Percentiles rank a stretch among this genome's conserved stretches.
Evolutionary conservation across 2,797 vertebrate genomes (phyloP).

Genomic region (Todus mexicanus): DNA sequence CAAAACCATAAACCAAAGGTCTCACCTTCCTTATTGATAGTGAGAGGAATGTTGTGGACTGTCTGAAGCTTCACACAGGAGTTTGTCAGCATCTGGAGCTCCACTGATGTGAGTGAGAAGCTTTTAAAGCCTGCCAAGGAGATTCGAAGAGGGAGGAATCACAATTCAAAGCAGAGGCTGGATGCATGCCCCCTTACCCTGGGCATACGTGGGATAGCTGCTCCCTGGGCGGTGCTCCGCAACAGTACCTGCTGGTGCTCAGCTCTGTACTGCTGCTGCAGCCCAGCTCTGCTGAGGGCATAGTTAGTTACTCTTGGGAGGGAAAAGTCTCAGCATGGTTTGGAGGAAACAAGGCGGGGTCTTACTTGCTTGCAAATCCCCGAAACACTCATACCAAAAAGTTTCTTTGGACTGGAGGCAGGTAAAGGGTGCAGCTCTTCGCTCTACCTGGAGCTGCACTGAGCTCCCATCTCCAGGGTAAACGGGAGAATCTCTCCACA

Average conservation of each 20-base stretch:
- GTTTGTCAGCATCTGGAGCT: constrained; percentile 96
- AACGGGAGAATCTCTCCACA: neutral
- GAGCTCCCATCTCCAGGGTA: neutral
- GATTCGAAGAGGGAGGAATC: neutral
- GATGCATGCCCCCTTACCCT: neutral
- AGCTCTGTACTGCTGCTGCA: neutral
- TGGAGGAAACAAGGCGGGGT: neutral
- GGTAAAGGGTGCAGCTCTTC: neutral
- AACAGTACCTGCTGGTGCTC: accelerated
- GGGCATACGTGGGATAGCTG: neutral
- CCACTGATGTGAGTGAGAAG: constrained; percentile 90
- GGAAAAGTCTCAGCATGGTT: neutral
- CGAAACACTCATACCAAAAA: neutral
- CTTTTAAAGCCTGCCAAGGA: constrained; percentile 86
- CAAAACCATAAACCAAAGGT: neutral
- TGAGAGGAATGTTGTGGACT: constrained; percentile 90
- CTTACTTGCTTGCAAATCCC: neutral
- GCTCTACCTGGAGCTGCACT: neutral
- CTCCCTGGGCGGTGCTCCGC: neutral
- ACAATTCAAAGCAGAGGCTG: neutral
- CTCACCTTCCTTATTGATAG: constrained; percentile 92
- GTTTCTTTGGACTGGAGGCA: neutral
- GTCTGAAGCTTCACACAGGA: constrained; percentile 96
- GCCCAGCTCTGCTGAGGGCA: neutral
- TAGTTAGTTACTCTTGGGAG: neutral